A percentile compares a stretch with the other conserved stretches of the same genome.
phyloP scores from a whole-genome alignment of 2,888 invertebrate genomes.

The Lingula anatina region DNA sequence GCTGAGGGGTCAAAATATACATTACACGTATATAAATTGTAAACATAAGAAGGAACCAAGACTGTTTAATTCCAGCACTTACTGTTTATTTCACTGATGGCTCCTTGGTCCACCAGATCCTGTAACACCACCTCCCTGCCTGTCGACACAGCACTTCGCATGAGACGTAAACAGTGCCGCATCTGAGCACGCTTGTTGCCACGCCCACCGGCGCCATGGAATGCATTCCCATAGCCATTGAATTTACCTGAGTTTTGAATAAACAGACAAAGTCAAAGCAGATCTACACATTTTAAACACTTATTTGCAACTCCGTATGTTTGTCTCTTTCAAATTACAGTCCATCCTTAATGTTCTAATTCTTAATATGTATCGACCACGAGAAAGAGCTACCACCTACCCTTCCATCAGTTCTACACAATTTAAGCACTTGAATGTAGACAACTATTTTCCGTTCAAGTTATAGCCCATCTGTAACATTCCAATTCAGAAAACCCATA shows the following conservation, averaged over 20 bases:
- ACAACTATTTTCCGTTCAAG: too few species aligned
- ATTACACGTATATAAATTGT: too few species aligned
- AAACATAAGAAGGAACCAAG: too few species aligned
- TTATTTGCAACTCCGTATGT: too few species aligned
- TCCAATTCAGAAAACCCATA: too few species aligned
- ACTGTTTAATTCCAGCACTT: constrained; percentile 13
- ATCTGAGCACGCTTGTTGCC: constrained; percentile 51
- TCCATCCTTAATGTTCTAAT: neutral
- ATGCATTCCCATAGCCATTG: constrained; percentile 51
- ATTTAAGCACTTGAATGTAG: too few species aligned
- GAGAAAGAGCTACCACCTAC: too few species aligned
- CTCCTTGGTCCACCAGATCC: constrained; percentile 50
- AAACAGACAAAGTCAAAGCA: neutral
- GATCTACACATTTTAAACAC: neutral
- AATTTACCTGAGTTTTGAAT: constrained; percentile 32
- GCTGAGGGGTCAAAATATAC: too few species aligned
- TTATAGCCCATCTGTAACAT: too few species aligned
- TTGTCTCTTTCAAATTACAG: too few species aligned
- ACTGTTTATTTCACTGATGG: constrained; percentile 47
- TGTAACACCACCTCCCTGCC: constrained; percentile 41
- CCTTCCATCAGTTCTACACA: too few species aligned
- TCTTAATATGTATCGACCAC: too few species aligned
- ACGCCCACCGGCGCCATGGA: constrained; percentile 49
- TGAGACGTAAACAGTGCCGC: constrained; percentile 44
- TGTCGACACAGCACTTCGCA: constrained; percentile 48